phyloP scores from a whole-genome alignment of 2,888 invertebrate genomes.

The Nephrotoma flavescens region DNA sequence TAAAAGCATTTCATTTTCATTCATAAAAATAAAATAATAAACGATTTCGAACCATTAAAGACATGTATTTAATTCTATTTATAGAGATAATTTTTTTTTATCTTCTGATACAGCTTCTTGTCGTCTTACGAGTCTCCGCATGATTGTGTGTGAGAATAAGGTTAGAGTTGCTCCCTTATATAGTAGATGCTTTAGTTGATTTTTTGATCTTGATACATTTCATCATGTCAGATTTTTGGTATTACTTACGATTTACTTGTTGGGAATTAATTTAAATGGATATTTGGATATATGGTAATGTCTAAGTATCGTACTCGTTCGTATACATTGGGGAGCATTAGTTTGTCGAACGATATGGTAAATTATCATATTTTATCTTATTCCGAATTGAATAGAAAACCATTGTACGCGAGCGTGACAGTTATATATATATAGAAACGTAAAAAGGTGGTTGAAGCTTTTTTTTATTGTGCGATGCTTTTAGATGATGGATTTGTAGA shows the following conservation, averaged over 20 bases:
- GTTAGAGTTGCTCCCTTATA: background rate
- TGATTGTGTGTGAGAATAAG: background rate
- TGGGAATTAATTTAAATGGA: background rate
- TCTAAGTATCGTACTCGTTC: background rate
- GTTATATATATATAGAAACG: background rate
- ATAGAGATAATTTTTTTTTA: background rate
- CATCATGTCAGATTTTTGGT: background rate
- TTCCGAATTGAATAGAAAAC: background rate
- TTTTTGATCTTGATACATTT: background rate
- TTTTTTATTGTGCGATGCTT: background rate
- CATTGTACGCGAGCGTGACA: too few species aligned
- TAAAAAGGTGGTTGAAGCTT: background rate
- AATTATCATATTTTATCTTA: background rate
- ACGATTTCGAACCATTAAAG: background rate
- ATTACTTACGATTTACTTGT: background rate
- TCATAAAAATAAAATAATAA: background rate
- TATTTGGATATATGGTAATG: background rate
- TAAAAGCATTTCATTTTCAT: background rate
- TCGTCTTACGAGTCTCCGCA: background rate
- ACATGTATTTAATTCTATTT: background rate
- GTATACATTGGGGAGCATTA: background rate
- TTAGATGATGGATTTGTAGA: background rate
- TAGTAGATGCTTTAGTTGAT: background rate
- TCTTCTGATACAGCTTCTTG: background rate
- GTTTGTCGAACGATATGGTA: background rate